These are phyloP conservation scores for Danionella dracula DNA, from an alignment of 2,797 vertebrate genomes.

Conservation along the genomic window DNA sequence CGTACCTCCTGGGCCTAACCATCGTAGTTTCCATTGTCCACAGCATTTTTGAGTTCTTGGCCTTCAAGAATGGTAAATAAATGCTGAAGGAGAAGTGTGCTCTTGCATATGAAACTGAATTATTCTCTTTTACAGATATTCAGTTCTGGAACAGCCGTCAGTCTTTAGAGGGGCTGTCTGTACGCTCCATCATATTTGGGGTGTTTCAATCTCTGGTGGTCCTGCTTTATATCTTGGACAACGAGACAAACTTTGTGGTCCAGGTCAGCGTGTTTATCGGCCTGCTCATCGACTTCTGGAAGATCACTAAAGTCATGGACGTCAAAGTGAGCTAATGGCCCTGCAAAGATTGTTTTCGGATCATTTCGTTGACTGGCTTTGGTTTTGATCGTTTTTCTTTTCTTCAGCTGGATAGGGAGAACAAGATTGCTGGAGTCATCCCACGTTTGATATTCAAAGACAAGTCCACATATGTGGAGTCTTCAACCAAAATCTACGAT, in stretches of 20 bases:
- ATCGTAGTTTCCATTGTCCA: slow-evolving; percentile 92
- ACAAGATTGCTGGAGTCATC: slow-evolving; percentile 79
- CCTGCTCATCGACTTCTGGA: slow-evolving; percentile 96
- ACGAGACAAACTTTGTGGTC: slow-evolving; percentile 96
- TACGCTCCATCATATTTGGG: slow-evolving; percentile 91
- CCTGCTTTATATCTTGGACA: slow-evolving; percentile 94
- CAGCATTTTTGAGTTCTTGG: slow-evolving; percentile 94
- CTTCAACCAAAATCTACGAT: slow-evolving; percentile 92
- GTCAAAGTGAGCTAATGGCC: slow-evolving; percentile 71
- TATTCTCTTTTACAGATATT: slow-evolving; percentile 74
- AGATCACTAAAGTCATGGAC: slow-evolving; percentile 98
- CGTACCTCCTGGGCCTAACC: slow-evolving; percentile 87
- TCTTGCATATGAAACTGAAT: no score
- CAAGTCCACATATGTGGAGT: slow-evolving; percentile 90
- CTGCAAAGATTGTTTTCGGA: not conserved
- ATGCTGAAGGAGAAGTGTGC: not conserved
- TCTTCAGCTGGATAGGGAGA: slow-evolving; percentile 85
- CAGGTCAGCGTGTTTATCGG: slow-evolving; percentile 97
- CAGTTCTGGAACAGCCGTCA: slow-evolving; percentile 98
- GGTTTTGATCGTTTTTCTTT: not conserved
- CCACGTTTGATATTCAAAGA: slow-evolving; percentile 82
- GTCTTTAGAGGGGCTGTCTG: slow-evolving; percentile 90
- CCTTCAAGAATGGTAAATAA: slow-evolving; percentile 89
- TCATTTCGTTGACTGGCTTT: not conserved
- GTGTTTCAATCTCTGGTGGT: slow-evolving; percentile 95